A percentile compares a stretch with the other conserved stretches of the same genome.
Conservation (phyloP, 2,888 invertebrate genomes). For the Nematopogon swammerdamellus region DNA sequence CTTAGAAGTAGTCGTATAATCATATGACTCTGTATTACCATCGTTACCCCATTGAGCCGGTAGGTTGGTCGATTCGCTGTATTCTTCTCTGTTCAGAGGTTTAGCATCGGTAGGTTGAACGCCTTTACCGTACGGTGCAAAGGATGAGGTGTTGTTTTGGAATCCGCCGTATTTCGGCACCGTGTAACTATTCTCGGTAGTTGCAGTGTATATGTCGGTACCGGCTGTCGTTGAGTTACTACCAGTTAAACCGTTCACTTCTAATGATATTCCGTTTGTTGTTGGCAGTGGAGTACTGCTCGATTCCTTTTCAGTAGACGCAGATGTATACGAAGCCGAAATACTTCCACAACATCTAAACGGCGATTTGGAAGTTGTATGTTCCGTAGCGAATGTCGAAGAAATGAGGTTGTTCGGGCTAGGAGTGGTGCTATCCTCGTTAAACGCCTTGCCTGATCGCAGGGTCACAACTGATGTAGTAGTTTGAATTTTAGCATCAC, state of each 20-base stretch:
- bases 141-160: slow-evolving; percentile 37
- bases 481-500: slow-evolving; percentile 30
- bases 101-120: slow-evolving; percentile 39
- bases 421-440: slow-evolving; percentile 20
- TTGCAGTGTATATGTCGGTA: slow-evolving; percentile 20
- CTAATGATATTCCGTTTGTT: slow-evolving; percentile 33
- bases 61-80: slow-evolving; percentile 39
- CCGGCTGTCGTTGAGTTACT: slow-evolving; percentile 25
- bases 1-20: slow-evolving; percentile 19
- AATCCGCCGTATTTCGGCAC: slow-evolving; percentile 34
- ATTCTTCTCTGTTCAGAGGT: slow-evolving; percentile 35
- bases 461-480: slow-evolving; percentile 15
- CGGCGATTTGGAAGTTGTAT: slow-evolving; percentile 21
- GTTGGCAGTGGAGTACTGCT: slow-evolving; percentile 28
- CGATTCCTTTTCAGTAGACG: slow-evolving; percentile 23
- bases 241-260: slow-evolving; percentile 39
- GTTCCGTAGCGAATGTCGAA: slow-evolving; percentile 21
- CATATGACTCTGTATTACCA: slow-evolving; percentile 20
- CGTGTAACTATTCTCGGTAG: slow-evolving; percentile 31
- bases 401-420: slow-evolving; percentile 8
- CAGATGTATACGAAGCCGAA: slow-evolving; percentile 43
- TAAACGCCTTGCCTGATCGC: slow-evolving; percentile 13
- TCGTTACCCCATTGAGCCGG: slow-evolving; percentile 46
- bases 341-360: slow-evolving; percentile 43
- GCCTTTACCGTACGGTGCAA: slow-evolving; percentile 43